Percentiles rank a stretch among this genome's conserved stretches.
phyloP scores from a whole-genome alignment of 2,113 vertebrate species.

The Phalacrocorax pelagicus region DNA sequence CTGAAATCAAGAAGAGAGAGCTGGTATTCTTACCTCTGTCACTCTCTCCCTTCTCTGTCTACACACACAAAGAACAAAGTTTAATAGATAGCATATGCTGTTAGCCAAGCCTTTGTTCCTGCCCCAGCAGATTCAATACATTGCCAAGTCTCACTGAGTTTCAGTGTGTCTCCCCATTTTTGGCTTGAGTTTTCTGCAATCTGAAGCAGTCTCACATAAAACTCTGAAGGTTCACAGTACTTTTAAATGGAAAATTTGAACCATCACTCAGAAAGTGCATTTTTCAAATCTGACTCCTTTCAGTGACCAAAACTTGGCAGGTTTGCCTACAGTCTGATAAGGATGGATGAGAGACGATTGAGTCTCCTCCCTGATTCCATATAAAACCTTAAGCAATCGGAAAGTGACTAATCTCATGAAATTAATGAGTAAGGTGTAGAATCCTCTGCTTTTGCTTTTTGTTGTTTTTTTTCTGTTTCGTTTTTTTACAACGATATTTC shows the following conservation, averaged over 20 bases:
- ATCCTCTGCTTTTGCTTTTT: neutral
- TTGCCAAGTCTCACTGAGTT: conserved; percentile 42
- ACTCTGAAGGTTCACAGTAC: conserved; percentile 11
- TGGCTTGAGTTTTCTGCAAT: neutral
- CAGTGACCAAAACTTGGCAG: conserved; percentile 12
- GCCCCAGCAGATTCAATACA: neutral
- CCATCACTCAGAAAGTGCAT: neutral
- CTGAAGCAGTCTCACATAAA: conserved; percentile 11
- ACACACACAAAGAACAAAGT: conserved; percentile 26
- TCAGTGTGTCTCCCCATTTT: conserved; percentile 11
- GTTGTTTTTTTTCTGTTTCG: neutral
- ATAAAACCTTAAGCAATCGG: neutral
- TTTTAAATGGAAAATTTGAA: conserved; percentile 33
- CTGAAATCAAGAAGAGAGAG: neutral
- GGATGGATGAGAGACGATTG: neutral
- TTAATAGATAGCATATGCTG: conserved; percentile 64
- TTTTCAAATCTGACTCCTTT: conserved; percentile 19
- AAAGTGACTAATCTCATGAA: neutral
- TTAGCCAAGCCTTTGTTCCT: conserved; percentile 29
- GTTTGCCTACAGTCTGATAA: conserved; percentile 19
- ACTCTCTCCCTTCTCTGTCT: neutral
- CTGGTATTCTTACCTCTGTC: conserved; percentile 22
- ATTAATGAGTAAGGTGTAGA: neutral
- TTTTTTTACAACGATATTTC: neutral
- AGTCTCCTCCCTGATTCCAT: neutral